These are phyloP conservation scores for Rhabditoides inermis DNA, from an alignment of 2,888 invertebrate species.

Conservation along the genomic window DNA sequence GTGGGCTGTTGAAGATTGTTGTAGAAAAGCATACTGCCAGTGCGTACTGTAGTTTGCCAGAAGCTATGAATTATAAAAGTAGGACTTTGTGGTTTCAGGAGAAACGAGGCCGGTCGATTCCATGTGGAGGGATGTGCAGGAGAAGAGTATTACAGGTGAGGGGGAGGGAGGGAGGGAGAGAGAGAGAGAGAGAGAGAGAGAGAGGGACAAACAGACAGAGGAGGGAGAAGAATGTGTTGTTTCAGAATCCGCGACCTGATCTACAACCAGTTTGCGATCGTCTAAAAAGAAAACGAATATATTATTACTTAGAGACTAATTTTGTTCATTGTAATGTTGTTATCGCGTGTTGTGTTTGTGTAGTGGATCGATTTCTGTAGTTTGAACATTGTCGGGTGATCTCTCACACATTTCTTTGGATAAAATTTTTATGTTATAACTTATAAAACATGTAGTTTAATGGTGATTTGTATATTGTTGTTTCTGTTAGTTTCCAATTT, in stretches of 20 bases:
- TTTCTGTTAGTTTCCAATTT: no score
- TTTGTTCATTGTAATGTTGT: no score
- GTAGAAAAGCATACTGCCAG: no score
- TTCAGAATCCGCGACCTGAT: slow-evolving; percentile 71
- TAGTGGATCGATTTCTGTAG: no score
- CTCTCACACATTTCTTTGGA: neutral
- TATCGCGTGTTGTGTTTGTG: no score
- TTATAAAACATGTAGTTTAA: no score
- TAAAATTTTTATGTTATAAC: neutral
- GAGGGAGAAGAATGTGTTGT: neutral
- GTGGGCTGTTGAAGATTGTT: no score
- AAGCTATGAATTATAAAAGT: no score
- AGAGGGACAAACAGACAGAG: neutral
- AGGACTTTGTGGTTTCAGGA: slow-evolving; percentile 78
- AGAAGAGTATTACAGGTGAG: slow-evolving; percentile 73
- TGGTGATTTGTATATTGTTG: no score
- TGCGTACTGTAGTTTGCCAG: no score
- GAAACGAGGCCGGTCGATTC: slow-evolving; percentile 83
- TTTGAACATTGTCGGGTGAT: no score
- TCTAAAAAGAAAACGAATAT: slow-evolving; percentile 67
- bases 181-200: slow-evolving; percentile 52
- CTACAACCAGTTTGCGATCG: slow-evolving; percentile 92
- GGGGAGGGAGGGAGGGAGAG: neutral
- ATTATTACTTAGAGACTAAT: no score
- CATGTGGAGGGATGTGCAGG: slow-evolving; percentile 85